A percentile compares a stretch with the other conserved stretches of the same genome.
Conservation (phyloP, 2,888 invertebrate species). For the Thysanoteuthis rhombus region DNA sequence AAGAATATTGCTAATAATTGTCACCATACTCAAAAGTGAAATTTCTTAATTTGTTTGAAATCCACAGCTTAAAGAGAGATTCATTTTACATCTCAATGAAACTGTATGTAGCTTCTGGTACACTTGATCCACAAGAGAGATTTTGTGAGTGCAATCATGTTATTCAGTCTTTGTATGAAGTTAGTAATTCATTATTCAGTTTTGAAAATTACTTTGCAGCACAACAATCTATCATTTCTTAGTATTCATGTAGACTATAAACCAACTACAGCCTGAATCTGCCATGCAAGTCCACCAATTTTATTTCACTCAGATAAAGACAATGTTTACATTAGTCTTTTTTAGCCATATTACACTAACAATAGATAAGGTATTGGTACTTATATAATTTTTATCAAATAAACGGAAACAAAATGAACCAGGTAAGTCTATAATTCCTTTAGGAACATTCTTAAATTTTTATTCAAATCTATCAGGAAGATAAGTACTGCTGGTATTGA, state of each 20-base stretch:
- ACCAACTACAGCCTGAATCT: neutral
- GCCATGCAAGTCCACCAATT: neutral
- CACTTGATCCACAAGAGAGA: neutral
- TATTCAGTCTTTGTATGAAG: no score
- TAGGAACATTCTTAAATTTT: neutral
- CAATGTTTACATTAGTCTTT: no score
- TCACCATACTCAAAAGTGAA: no score
- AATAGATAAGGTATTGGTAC: neutral
- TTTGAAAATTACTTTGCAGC: no score
- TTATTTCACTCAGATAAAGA: no score
- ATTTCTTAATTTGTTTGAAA: no score
- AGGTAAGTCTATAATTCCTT: neutral
- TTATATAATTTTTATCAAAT: neutral
- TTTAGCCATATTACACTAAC: neutral
- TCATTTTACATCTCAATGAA: neutral
- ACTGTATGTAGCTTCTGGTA: neutral
- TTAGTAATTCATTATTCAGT: no score
- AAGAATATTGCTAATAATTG: no score
- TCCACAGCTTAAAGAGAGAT: neutral
- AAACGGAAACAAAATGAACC: neutral
- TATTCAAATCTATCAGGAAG: neutral
- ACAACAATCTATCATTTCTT: no score
- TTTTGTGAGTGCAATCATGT: neutral
- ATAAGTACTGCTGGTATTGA: neutral
- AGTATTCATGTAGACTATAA: no score